Evolutionary conservation across 2,113 vertebrate genomes (phyloP), one percentile per base, ranked within the genome.

Genomic region (Lathamus discolor): DNA sequence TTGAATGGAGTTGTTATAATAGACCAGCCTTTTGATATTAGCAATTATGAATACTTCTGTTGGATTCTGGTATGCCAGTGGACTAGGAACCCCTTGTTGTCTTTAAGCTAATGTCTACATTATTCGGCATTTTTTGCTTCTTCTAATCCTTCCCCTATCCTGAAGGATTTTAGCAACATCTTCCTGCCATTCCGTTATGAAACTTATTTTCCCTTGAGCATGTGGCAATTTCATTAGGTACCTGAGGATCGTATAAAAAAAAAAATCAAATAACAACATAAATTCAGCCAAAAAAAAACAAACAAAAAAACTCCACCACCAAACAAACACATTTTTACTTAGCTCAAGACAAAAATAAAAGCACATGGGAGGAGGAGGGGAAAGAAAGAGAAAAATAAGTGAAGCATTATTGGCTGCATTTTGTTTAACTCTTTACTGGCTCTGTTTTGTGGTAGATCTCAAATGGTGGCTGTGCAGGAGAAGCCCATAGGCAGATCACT

Each of bases 321-420:
- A 12, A 39, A 39, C 39, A 39, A 16, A 22, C 43, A 31, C 17
- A 14, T 68, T 83, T 95, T 72, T 90, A 52, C 67, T 93, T 72
- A 63, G 81, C 59, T 92, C 54, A 63, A 87, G 82, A 91, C 70
- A 93, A 96, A 96, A 96, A 96, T 89, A 96, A 96, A 96, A 92
- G 69, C 92, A 93, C 92, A 95, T 79, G 80, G 83, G 59, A 91
- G 75, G 84, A 93, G 74, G 75, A 91, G 49, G 52, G 83, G 54
- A 89, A 67, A 28, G 17, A 44, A 41, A 44, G 27, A 52, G 11
- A 55, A 55, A 49, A 86, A 80, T 7, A 84, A 88, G 14, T 27
- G 44, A 80, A 83, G 43, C 64, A 63, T 76, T 68, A 88, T 83
- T 85, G 91, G 72, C 28, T 72, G 66, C 11, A 31, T 33, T 83